A percentile compares a stretch with the other conserved stretches of the same genome.
phyloP scores from a whole-genome alignment of 2,113 vertebrate species.

The Oplegnathus fasciatus region DNA sequence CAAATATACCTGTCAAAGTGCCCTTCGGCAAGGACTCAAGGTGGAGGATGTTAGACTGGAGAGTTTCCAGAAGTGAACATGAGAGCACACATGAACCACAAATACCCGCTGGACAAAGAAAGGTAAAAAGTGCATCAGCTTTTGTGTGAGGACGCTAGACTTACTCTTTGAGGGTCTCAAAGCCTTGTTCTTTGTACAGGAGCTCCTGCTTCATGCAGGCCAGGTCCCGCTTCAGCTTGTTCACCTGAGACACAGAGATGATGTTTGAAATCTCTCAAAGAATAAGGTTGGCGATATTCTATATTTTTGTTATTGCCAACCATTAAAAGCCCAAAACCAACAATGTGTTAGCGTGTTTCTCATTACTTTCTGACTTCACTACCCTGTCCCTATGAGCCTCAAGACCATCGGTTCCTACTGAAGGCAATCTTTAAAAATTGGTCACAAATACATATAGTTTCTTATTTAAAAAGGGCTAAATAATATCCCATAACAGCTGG shows the following conservation, averaged over 20 bases:
- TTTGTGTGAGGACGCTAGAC: neutral
- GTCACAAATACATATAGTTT: neutral
- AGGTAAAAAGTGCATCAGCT: neutral
- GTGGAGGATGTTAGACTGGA: neutral
- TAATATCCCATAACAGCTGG: neutral
- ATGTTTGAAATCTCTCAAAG: neutral
- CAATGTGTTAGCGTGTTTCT: neutral
- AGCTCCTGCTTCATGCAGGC: conserved; percentile 96
- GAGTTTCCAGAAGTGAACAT: neutral
- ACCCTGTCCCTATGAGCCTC: neutral
- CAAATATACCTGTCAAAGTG: neutral
- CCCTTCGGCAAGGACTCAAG: neutral
- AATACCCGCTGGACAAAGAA: neutral
- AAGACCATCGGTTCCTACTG: neutral
- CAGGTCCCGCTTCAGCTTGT: conserved; percentile 96
- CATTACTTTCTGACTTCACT: neutral
- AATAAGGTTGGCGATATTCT: neutral
- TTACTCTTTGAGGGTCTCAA: conserved; percentile 95
- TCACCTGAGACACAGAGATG: conserved; percentile 85
- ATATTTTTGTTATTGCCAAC: neutral
- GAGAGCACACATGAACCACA: neutral
- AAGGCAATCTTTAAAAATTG: neutral
- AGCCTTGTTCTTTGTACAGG: conserved; percentile 95
- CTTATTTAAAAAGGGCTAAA: too few species aligned
- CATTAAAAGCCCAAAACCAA: neutral